Conservation (phyloP, 2,888 invertebrate genomes). For the Cerastis leucographa region DNA sequence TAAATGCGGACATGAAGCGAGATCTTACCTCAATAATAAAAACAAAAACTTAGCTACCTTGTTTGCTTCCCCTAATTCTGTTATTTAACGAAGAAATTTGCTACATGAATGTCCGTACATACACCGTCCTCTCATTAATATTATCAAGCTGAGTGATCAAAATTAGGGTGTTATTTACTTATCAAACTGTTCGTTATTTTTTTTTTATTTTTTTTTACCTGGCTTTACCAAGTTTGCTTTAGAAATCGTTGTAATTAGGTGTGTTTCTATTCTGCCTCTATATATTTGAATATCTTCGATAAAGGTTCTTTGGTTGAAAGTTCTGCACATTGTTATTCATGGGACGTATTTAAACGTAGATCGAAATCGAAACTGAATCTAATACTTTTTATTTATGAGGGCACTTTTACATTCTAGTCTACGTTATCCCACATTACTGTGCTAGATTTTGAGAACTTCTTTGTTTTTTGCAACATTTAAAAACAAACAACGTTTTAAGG, state of each 20-base stretch:
- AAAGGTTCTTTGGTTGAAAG: not conserved
- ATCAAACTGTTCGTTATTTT: conserved; percentile 1
- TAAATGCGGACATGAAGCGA: conserved; percentile 57
- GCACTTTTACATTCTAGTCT: conserved; percentile 51
- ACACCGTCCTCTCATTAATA: conserved; percentile 51
- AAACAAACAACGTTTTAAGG: conserved; percentile 80
- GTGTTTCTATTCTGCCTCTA: not conserved
- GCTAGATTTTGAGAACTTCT: conserved; percentile 56
- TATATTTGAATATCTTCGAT: not conserved
- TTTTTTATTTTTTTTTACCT: conserved; percentile 6
- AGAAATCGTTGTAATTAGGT: not conserved
- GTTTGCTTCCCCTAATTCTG: conserved; percentile 52
- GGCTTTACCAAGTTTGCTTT: not conserved
- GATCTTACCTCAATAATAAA: conserved; percentile 49
- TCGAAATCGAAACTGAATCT: conserved; percentile 43
- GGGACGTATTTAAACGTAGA: conserved; percentile 25
- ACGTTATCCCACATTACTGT: conserved; percentile 47
- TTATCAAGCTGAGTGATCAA: conserved; percentile 62
- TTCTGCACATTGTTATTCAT: conserved; percentile 16
- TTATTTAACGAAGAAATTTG: conserved; percentile 54
- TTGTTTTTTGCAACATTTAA: conserved; percentile 73
- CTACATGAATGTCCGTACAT: conserved; percentile 56
- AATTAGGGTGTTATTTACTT: conserved; percentile 59
- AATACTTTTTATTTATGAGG: conserved; percentile 63
- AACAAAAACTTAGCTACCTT: conserved; percentile 59